Base-by-base conservation (phyloP, 2,797 vertebrate species). In the Rhinophrynus dorsalis region DNA sequence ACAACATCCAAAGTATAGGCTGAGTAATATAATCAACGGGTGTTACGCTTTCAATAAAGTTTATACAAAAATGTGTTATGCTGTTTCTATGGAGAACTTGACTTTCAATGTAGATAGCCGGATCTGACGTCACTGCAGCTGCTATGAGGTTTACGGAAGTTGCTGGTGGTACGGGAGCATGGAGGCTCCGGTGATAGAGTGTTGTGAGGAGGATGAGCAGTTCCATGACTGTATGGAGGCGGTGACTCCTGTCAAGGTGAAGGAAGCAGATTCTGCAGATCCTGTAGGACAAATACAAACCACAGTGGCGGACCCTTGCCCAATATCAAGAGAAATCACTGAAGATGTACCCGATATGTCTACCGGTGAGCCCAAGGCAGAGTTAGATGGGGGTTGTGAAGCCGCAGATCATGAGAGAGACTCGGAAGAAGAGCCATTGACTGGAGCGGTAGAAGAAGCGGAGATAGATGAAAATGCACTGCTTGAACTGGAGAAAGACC, bases 381-480 rank as follows among this genome's bases (percentile, higher is more conserved):
- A 11, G 44, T n/a, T 10, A 21, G 10, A 21, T 2, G 47, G 23
- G 11, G 47, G n/a, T 2, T 3, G 3, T n/a, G 23, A 9, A 2
- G 12, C 9, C 11, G 8, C 10, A 13, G 13, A 13, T 12, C 23
- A 21, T 3, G 30, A 7, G 51, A 15, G 2, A 33, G 51, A 6
- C 24, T 6, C 55, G 8, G 24, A n/a, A 32, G 9, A 12, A 37
- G 20, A 47, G 7, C 6, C 20, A 1, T 15, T 6, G 9, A 47
- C 56, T 13, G 45, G 4, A 40, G 9, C 20, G 27, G 88, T 79
- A 50, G 88, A 86, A 17, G 74, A 75, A 32, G 74, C 75, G 5
- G 94, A 96, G 44, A 81, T 90, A 74, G 94, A 97, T 27, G 94
- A 96, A 62, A 92, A 94, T 13, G 89, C 92, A 59, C 84, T 96